Evolutionary conservation across 2,797 vertebrate genomes (phyloP), one percentile per base, ranked within the genome.

Genomic region (Rhyacichthys aspro): DNA sequence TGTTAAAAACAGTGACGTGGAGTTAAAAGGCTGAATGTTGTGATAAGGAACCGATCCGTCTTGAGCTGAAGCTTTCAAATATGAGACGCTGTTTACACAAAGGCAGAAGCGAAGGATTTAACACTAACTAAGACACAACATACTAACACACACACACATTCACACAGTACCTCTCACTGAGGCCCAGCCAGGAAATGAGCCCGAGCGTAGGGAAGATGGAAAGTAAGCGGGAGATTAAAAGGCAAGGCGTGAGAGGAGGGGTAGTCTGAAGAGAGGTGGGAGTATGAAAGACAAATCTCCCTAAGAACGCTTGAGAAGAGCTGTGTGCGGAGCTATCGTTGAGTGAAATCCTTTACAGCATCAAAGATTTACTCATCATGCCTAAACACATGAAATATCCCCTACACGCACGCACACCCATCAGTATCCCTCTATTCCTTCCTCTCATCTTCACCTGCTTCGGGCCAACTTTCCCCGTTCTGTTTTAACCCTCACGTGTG

Each of bases 201-300:
- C 74, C 78, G 79, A 79, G 75, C 75, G 72, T 74, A 70, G 70
- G 66, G 57, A 70, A 79, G 84, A 85, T 67, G 80, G 82, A 80
- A 76, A 69, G 76, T 80, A 77, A 82, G 72, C 65, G 28, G 70
- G 61, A 86, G 86, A 88, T 89, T 89, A 85, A 86, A 85, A 83
- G 78, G 84, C 82, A 76, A 82, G 69, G 75, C 68, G 70, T 81
- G 67, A 85, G 74, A 89, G 85, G 85, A 86, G 84, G 85, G 84
- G 74, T 75, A 84, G 84, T 88, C 79, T 82, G 85, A 59, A 63
- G 82, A 85, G 84, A 86, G 85, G 87, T 90, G 86, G 86, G 87
- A 87, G 86, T 86, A 87, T 89, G 88, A 89, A 91, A 91, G 89
- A 89, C 89, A 88, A 87, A 90, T 90, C 87, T 90, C 84, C 81